Evolutionary conservation across 2,888 invertebrate genomes (phyloP).

Genomic region (Ennomos erosarius): DNA sequence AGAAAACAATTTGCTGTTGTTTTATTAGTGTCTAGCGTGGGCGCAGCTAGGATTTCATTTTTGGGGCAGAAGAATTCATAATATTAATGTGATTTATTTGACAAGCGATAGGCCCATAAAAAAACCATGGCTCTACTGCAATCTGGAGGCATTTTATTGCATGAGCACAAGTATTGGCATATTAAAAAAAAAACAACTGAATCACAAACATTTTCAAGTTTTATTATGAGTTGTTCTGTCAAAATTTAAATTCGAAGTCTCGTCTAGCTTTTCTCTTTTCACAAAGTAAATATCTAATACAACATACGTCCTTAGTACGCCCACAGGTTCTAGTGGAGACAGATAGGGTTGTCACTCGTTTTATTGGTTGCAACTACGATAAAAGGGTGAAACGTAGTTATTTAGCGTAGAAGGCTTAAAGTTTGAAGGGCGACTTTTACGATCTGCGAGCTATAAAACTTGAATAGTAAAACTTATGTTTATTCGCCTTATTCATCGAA

Average conservation of each 20-base stretch:
- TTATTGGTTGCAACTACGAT: conserved; percentile 49
- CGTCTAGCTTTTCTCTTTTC: no score
- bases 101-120: no score
- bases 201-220: no score
- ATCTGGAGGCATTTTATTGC: no score
- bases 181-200: no score
- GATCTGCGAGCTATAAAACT: conserved; percentile 28
- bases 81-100: background rate
- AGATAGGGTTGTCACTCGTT: conserved; percentile 50
- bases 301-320: conserved; percentile 1
- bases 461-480: conserved; percentile 25
- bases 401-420: conserved; percentile 26
- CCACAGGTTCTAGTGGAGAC: conserved; percentile 38
- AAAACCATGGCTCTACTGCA: no score
- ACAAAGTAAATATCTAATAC: background rate
- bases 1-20: conserved; percentile 48
- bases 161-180: no score
- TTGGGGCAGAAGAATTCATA: background rate
- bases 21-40: conserved; percentile 46
- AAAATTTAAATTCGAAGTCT: no score
- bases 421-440: conserved; percentile 31
- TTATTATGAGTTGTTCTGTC: no score
- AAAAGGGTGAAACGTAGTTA: conserved; percentile 44
- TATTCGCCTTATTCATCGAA: conserved; percentile 28
- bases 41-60: conserved; percentile 5